These are phyloP conservation scores for Drosophila kikkawai DNA, from an alignment of 1,140 invertebrate species.

Conservation along the genomic window DNA sequence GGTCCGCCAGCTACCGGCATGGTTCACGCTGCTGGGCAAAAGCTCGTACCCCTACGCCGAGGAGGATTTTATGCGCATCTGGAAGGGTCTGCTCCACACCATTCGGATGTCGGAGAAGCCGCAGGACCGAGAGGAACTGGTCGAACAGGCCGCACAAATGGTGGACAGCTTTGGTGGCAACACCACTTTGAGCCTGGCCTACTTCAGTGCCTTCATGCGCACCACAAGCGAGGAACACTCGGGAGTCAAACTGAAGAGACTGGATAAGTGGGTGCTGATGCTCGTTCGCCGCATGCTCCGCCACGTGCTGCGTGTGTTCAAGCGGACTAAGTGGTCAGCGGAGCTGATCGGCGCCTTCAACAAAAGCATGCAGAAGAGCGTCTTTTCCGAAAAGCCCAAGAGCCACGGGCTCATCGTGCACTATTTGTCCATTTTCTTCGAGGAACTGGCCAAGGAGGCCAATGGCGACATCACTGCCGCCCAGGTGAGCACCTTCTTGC, in stretches of 20 bases:
- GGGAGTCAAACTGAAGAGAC: constrained; percentile 93
- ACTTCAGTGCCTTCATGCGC: constrained; percentile 91
- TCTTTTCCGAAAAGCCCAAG: constrained; percentile 71
- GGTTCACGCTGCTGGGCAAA: constrained; percentile 87
- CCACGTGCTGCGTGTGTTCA: constrained; percentile 89
- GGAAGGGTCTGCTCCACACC: constrained; percentile 97
- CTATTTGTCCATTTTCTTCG: constrained; percentile 92
- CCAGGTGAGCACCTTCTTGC: constrained; percentile 87
- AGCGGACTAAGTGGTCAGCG: constrained; percentile 88
- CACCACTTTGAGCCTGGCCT: constrained; percentile 87
- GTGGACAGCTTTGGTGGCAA: constrained; percentile 89
- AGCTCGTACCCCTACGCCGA: constrained; percentile 89
- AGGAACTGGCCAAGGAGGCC: constrained; percentile 94
- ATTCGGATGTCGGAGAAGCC: constrained; percentile 98
- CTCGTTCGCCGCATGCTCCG: constrained; percentile 91
- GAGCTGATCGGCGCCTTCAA: constrained; percentile 87
- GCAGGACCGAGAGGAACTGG: constrained; percentile 89
- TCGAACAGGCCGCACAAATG: constrained; percentile 91
- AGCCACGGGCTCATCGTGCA: constrained; percentile 90
- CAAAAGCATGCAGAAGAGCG: constrained; percentile 86
- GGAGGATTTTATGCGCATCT: constrained; percentile 92
- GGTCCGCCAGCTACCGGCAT: constrained; percentile 89
- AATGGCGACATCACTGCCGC: constrained; percentile 87
- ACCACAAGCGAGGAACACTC: constrained; percentile 94
- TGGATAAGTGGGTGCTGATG: constrained; percentile 95